A percentile compares a stretch with the other conserved stretches of the same genome.
These are phyloP conservation scores for Pseudopipra pipra DNA, from an alignment of 2,113 vertebrate genomes.

Conservation along the genomic window DNA sequence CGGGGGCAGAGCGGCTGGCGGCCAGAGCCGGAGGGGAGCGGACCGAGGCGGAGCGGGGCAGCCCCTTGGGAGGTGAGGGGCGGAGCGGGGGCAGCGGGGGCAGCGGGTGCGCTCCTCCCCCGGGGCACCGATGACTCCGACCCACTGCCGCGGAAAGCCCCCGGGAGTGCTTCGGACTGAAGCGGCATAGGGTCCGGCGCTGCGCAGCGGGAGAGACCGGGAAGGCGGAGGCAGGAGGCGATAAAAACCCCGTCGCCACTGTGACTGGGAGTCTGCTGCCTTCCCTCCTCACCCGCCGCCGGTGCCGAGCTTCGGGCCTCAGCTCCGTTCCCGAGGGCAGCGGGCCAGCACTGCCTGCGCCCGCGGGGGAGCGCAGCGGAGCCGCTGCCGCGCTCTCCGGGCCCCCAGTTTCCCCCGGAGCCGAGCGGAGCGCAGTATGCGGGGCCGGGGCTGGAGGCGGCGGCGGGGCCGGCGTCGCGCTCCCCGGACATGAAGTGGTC, in stretches of 20 bases:
- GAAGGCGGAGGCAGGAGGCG: background rate
- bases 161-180: background rate
- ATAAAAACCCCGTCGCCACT: background rate
- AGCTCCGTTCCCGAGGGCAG: background rate
- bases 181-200: background rate
- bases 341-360: background rate
- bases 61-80: background rate
- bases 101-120: background rate
- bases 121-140: background rate
- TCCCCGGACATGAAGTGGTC: background rate
- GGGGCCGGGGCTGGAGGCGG: background rate
- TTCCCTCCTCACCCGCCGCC: background rate
- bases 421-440: background rate
- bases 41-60: background rate
- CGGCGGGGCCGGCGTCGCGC: background rate
- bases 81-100: background rate
- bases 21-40: background rate
- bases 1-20: background rate
- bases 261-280: background rate
- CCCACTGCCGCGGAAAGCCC: background rate
- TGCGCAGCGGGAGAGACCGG: background rate
- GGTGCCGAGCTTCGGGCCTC: background rate
- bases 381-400: background rate
- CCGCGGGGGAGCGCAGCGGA: conserved; percentile 7
- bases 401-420: background rate